Percentiles rank a stretch among this genome's conserved stretches.
These are phyloP conservation scores for Tridacna crocea DNA, from an alignment of 2,888 invertebrate species.

Conservation along the genomic window DNA sequence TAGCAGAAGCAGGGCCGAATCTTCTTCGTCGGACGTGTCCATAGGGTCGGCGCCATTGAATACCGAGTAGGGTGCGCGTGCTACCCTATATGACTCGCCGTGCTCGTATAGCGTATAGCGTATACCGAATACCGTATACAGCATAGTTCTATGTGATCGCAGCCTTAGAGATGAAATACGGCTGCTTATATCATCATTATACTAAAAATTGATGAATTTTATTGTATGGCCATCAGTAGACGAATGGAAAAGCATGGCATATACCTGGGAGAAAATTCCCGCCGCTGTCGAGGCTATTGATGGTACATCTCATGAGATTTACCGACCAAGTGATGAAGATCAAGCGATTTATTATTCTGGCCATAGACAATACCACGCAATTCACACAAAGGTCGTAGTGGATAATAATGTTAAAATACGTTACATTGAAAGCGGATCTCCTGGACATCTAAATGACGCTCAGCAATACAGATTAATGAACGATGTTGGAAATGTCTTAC, in stretches of 20 bases:
- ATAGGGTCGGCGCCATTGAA: too few relatives aligned
- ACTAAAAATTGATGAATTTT: not conserved
- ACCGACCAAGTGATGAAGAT: not conserved
- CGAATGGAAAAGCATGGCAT: not conserved
- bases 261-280: not conserved
- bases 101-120: too few relatives aligned
- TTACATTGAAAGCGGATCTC: too few relatives aligned
- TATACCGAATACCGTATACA: too few relatives aligned
- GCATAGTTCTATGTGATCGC: too few relatives aligned
- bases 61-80: too few relatives aligned
- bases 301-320: too few relatives aligned
- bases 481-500: not conserved
- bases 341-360: constrained; percentile 20
- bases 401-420: constrained; percentile 2
- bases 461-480: not conserved
- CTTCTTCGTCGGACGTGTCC: too few relatives aligned
- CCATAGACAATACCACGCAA: constrained; percentile 10
- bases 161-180: not conserved
- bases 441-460: not conserved
- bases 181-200: not conserved
- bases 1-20: too few relatives aligned
- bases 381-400: not conserved
- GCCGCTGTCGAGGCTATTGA: constrained; percentile 22
- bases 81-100: too few relatives aligned
- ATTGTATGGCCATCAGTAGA: not conserved